These are phyloP conservation scores for Leptinotarsa defecta DNA, from an alignment of 1,140 invertebrate genomes.

Conservation along the genomic window DNA sequence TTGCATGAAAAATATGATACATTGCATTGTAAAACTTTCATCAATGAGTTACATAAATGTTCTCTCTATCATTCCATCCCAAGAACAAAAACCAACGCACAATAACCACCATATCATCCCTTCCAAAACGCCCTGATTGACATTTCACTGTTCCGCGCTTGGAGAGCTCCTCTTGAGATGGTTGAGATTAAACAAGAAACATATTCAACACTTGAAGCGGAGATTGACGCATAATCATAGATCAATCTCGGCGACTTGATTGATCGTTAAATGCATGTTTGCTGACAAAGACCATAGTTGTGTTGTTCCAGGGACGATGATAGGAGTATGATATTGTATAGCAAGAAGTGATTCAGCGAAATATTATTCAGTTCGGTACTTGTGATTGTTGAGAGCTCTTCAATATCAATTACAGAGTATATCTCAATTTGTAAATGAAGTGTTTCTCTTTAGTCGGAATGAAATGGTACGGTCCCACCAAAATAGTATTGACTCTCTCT, in stretches of 20 bases:
- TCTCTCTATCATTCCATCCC: no score
- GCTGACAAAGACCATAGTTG: constrained; percentile 1
- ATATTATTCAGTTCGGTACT: no score
- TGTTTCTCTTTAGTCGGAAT: no score
- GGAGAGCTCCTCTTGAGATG: not conserved
- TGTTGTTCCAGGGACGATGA: not conserved
- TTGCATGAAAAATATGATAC: no score
- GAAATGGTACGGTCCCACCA: no score
- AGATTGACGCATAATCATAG: not conserved
- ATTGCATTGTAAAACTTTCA: no score
- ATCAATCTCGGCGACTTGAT: constrained; percentile 1
- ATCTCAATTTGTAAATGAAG: no score
- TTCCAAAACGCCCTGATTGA: not conserved
- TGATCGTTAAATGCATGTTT: constrained; percentile 3
- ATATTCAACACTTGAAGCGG: not conserved
- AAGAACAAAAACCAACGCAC: no score
- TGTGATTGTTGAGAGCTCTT: no score
- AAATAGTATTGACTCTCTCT: no score
- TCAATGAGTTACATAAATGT: no score
- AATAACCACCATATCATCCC: not conserved
- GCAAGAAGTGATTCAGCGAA: not conserved
- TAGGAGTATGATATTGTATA: not conserved
- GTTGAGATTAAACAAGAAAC: not conserved
- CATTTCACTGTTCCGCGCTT: not conserved
- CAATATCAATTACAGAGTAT: no score